phyloP scores from a whole-genome alignment of 1,140 invertebrate genomes.

The Calosoma granatense region DNA sequence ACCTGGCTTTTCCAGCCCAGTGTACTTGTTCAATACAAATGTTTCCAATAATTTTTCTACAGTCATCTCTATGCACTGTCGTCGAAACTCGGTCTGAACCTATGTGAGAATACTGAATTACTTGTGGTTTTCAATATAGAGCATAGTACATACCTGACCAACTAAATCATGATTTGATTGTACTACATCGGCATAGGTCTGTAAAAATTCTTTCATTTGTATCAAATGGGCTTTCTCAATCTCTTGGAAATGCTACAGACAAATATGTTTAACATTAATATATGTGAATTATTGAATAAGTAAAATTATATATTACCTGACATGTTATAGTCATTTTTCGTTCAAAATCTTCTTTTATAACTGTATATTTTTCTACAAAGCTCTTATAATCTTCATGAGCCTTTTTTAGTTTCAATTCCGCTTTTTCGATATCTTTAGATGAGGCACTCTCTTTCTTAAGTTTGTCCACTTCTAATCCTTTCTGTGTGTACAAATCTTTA shows the following conservation, averaged over 20 bases:
- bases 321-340: constrained; percentile 89
- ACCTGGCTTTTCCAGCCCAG: constrained; percentile 85
- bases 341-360: constrained; percentile 85
- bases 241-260: constrained; percentile 76
- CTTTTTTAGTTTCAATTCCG: constrained; percentile 85
- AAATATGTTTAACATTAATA: constrained; percentile 16
- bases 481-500: constrained; percentile 78
- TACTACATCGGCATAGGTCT: constrained; percentile 76
- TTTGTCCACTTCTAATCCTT: constrained; percentile 77
- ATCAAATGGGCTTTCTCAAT: constrained; percentile 84
- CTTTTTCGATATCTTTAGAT: constrained; percentile 84
- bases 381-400: constrained; percentile 86
- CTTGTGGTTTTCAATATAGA: constrained; percentile 7
- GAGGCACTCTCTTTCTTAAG: constrained; percentile 83
- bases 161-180: constrained; percentile 83
- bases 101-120: constrained; percentile 33
- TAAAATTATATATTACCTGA: constrained; percentile 46
- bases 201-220: constrained; percentile 93
- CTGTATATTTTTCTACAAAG: constrained; percentile 80
- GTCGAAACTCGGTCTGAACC: constrained; percentile 82
- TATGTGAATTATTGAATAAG: neutral
- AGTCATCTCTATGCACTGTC: constrained; percentile 81
- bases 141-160: constrained; percentile 48
- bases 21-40: constrained; percentile 84
- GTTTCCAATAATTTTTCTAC: constrained; percentile 84